Conservation (phyloP, 1,140 invertebrate species). For the Nebria ingens region DNA sequence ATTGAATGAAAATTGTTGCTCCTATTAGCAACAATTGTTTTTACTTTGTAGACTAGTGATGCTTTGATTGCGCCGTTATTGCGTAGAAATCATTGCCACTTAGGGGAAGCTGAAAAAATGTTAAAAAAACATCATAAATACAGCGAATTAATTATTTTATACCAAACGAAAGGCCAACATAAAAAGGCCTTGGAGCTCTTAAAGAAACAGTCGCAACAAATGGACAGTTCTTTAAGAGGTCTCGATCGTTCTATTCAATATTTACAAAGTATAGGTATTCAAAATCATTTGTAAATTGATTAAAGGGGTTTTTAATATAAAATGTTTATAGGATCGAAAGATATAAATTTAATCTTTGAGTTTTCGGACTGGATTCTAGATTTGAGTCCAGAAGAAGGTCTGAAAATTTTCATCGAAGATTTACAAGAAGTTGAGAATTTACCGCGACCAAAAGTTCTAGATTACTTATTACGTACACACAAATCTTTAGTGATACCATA, state of each 20-base stretch:
- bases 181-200: slow-evolving; percentile 83
- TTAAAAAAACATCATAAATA: slow-evolving; percentile 79
- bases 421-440: slow-evolving; percentile 77
- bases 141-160: slow-evolving; percentile 90
- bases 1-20: slow-evolving; percentile 1
- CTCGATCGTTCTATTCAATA: slow-evolving; percentile 80
- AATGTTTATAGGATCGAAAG: slow-evolving; percentile 52
- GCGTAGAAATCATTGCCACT: slow-evolving; percentile 87
- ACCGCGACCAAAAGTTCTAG: slow-evolving; percentile 77
- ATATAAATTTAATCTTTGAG: slow-evolving; percentile 87
- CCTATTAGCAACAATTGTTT: slow-evolving; percentile 9
- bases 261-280: slow-evolving; percentile 75
- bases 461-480: slow-evolving; percentile 76
- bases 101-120: slow-evolving; percentile 87
- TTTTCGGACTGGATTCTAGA: slow-evolving; percentile 90
- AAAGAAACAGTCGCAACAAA: slow-evolving; percentile 64
- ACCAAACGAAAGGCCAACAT: slow-evolving; percentile 88
- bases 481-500: slow-evolving; percentile 80
- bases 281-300: too few species aligned
- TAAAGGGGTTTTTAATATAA: slow-evolving; percentile 8
- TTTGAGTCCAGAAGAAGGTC: slow-evolving; percentile 76
- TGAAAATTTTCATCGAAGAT: slow-evolving; percentile 93
- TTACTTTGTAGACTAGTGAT: slow-evolving; percentile 73
- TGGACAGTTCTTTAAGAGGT: slow-evolving; percentile 68
- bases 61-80: slow-evolving; percentile 82